Conservation (phyloP, 2,888 invertebrate genomes). For the Petrophora chlorosata region DNA sequence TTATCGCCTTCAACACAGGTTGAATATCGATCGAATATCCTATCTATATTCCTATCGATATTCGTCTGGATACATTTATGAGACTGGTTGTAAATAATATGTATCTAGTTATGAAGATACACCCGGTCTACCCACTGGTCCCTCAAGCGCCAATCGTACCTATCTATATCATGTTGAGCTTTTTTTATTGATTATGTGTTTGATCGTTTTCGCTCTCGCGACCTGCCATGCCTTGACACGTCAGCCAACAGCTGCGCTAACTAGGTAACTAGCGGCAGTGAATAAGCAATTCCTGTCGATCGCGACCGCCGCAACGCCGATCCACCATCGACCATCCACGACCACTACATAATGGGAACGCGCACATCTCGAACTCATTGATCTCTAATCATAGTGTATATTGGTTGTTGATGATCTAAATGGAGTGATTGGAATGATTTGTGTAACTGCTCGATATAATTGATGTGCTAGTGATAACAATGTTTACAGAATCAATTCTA, state of each 20-base stretch:
- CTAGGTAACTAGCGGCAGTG: constrained; percentile 76
- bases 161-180: no score
- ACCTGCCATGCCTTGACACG: constrained; percentile 21
- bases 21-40: no score
- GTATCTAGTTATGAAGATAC: no score
- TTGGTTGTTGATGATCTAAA: constrained; percentile 36
- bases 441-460: neutral
- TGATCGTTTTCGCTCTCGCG: constrained; percentile 32
- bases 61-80: no score
- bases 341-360: constrained; percentile 26
- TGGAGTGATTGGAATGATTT: constrained; percentile 23
- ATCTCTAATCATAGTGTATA: constrained; percentile 25
- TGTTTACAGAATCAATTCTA: no score
- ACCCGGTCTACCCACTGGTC: no score
- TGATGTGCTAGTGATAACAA: neutral
- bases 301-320: constrained; percentile 38
- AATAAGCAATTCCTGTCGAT: constrained; percentile 72
- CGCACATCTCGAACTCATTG: constrained; percentile 35
- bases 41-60: no score
- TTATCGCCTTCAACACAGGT: no score
- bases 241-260: constrained; percentile 60
- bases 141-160: no score
- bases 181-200: no score
- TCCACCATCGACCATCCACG: constrained; percentile 7
- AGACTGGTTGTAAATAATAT: no score